Conservation (phyloP, 2,797 vertebrate species). For the Microcaecilia unicolor region DNA sequence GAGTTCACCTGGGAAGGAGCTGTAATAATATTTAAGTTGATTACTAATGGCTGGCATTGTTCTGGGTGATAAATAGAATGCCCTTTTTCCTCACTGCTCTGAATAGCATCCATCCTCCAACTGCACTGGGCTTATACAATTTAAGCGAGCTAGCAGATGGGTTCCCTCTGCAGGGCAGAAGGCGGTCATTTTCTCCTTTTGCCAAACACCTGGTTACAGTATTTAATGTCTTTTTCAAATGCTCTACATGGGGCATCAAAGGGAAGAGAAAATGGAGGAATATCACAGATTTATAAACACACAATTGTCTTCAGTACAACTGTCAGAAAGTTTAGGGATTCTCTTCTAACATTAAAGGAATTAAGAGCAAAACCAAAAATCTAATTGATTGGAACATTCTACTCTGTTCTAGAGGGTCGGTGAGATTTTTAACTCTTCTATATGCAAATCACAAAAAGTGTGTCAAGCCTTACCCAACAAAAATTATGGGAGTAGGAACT, state of each 20-base stretch:
- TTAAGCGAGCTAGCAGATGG: constrained; percentile 35
- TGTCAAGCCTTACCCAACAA: no score
- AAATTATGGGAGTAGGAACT: no score
- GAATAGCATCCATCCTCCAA: constrained; percentile 58
- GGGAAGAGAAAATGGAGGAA: constrained; percentile 42
- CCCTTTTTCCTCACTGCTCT: constrained; percentile 56
- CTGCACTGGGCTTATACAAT: constrained; percentile 38
- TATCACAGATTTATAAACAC: constrained; percentile 57
- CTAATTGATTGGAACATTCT: no score
- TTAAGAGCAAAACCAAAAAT: no score
- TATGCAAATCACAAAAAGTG: no score
- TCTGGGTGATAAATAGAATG: constrained; percentile 57
- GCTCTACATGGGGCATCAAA: constrained; percentile 3
- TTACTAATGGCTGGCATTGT: constrained; percentile 53
- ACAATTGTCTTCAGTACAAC: no score
- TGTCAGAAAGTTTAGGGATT: no score
- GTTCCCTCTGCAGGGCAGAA: constrained; percentile 23
- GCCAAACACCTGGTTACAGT: constrained; percentile 51
- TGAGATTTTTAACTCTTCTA: no score
- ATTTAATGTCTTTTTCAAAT: constrained; percentile 30
- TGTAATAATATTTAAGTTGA: constrained; percentile 50
- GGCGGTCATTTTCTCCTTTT: constrained; percentile 43
- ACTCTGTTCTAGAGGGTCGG: no score
- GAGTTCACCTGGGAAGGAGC: constrained; percentile 19
- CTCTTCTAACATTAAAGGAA: no score